Percentiles rank a stretch among this genome's conserved stretches.
Evolutionary conservation across 2,888 invertebrate species (phyloP).

Genomic region (Malacosoma neustria): DNA sequence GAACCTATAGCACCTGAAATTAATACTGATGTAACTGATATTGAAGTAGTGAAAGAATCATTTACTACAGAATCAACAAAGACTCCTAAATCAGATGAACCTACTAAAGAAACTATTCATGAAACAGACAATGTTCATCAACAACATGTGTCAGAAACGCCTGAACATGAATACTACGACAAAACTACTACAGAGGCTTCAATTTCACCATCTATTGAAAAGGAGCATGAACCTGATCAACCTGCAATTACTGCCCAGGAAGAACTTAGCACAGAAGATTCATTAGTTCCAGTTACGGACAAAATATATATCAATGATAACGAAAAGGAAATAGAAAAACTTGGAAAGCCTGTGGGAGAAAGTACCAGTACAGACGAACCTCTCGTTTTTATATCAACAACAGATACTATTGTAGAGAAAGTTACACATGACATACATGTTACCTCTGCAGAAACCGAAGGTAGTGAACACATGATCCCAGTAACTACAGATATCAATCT

Average conservation of each 20-base stretch:
- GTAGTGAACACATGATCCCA: background rate
- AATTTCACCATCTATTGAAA: background rate
- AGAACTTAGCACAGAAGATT: background rate
- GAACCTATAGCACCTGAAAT: background rate
- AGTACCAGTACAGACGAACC: background rate
- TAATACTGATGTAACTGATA: background rate
- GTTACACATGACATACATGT: background rate
- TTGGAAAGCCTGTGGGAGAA: background rate
- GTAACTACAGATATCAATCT: background rate
- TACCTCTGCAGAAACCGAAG: background rate
- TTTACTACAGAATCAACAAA: background rate
- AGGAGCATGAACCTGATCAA: background rate
- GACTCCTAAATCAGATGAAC: background rate
- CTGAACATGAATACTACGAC: background rate
- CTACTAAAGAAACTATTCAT: background rate
- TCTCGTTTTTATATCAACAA: background rate
- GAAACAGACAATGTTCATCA: background rate
- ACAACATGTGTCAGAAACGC: background rate
- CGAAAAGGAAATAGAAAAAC: background rate
- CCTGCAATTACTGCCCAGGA: background rate
- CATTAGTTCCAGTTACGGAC: background rate
- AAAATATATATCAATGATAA: background rate
- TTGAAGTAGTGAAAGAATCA: background rate
- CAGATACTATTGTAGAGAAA: background rate
- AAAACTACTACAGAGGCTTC: background rate